Evolutionary conservation across 1,140 invertebrate species (phyloP).

Genomic region (Battus philenor): DNA sequence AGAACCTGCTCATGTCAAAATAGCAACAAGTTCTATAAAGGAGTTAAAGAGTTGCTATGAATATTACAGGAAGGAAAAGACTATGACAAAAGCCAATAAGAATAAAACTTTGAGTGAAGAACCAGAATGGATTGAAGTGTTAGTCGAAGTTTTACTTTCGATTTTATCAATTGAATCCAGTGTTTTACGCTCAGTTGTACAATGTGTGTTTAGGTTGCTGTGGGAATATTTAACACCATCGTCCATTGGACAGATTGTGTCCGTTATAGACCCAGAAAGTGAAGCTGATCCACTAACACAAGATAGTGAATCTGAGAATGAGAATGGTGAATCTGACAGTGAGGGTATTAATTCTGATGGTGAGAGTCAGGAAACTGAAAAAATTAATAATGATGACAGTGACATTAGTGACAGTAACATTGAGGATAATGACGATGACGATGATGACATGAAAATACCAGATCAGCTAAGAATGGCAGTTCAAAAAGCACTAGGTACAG

Average conservation of each 20-base stretch:
- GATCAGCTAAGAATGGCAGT: conserved; percentile 81
- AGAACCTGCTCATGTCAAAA: conserved; percentile 77
- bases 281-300: conserved; percentile 77
- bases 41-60: conserved; percentile 83
- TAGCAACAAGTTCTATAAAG: conserved; percentile 80
- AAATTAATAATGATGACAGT: conserved; percentile 26
- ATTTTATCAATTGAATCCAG: conserved; percentile 83
- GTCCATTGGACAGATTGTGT: conserved; percentile 83
- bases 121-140: conserved; percentile 86
- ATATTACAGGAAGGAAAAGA: conserved; percentile 73
- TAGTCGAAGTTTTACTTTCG: conserved; percentile 85
- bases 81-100: conserved; percentile 44
- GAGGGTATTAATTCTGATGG: conserved; percentile 19
- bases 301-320: conserved; percentile 54
- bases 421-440: conserved; percentile 64
- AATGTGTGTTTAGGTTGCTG: conserved; percentile 83
- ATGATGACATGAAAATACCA: conserved; percentile 79
- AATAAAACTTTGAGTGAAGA: conserved; percentile 65
- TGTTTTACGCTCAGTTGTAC: conserved; percentile 81
- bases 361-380: conserved; percentile 46
- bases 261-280: conserved; percentile 82
- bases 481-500: conserved; percentile 78
- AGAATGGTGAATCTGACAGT: conserved; percentile 27
- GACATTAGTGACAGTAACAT: conserved; percentile 37
- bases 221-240: conserved; percentile 81